Base-by-base conservation (phyloP, 2,888 invertebrate genomes). In the Prosopocoilus inquinatus region DNA sequence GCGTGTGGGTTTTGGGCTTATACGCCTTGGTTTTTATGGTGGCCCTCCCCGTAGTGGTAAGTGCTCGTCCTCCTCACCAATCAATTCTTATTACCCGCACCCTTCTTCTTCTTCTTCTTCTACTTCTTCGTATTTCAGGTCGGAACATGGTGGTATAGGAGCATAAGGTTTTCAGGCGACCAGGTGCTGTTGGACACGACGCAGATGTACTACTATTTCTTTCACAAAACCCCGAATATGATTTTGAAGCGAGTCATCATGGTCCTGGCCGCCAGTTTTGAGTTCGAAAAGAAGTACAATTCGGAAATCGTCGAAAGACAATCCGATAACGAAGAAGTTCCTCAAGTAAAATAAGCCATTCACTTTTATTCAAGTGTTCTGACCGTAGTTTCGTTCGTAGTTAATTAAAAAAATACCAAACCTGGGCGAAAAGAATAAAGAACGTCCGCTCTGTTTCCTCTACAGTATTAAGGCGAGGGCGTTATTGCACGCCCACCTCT, bases 71-170 rank as follows among this genome's bases (percentile, higher is more conserved):
- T 3, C 38, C 8, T 38, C 13, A 7, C 4, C 38, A 38, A 1
- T 5, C 11, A 3, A 38, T 38, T 38, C 8, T 13, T 38, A 38
- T 13, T 38, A 5, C 20, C 5, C 20, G 1, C 20, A 5, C 20
- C 5, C 20, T 35, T 38, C 13, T 38, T 38, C 13, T 38, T n/a
- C n/a, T n/a, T n/a, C n/a, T n/a, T n/a, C n/a, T n/a, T n/a, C n/a
- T n/a, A n/a, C n/a, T n/a, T n/a, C n/a, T n/a, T n/a, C n/a, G 12
- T 52, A 20, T 62, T 78, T 58, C 68, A 84, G 84, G 84, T 94
- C 59, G 98, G 98, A 46, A 92, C 91, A 66, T 99, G 99, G 99
- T 99, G 99, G 99, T 97, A 98, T 77, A 87, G 93, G 56, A 96
- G 96, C 57, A 98, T 98, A 66, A 89, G 94, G 67, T 99, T 92